Evolutionary conservation across 2,888 invertebrate genomes (phyloP), one percentile per base, ranked within the genome.

Genomic region (Caenorhabditis virilis): DNA sequence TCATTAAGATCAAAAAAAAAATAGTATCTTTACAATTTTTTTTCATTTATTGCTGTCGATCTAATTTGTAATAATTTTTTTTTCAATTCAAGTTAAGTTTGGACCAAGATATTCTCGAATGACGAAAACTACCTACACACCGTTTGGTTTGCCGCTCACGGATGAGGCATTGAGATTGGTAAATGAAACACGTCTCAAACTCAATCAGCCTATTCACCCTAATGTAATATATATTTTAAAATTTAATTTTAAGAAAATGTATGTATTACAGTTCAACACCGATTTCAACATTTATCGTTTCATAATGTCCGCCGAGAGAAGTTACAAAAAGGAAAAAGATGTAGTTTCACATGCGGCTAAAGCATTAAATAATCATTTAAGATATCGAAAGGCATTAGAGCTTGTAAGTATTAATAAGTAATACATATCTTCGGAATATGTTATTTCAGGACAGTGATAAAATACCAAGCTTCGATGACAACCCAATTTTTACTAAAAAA

Each of bases 201-300:
- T 80, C 20, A 69, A 56, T 2, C 76, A 79, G 49, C 73, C 78
- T 7, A 77, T 82, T 22, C 75, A 78, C 65, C 78, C 81, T 2
- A 77, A 68, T 49, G 81, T 81, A 41, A 55, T 59, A 42, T 22
- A n/a, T 20, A 13, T 16, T 5, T 15, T 15, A n/a, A n/a, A 36
- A 36, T 36, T 7, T 11, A 36, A n/a, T 15, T 36, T 5, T 11
- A 36, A 36, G n/a, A n/a, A n/a, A n/a, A n/a, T n/a, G 6, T 13
- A 39, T 39, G 16, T 39, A 20, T 20, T 79, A 45, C 52, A 78
- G 77, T 83, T 82, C 68, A 76, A 83, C 67, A 78, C 78, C 15
- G 82, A 83, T 43, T 83, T 83, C 77, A 83, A 83, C 61, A 62
- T 83, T 33, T 83, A 78, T 55, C 83, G 83, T 13, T 83, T 83